Evolutionary conservation across 2,888 invertebrate genomes (phyloP), one percentile per base, ranked within the genome.

Genomic region (Andrena flavipes): DNA sequence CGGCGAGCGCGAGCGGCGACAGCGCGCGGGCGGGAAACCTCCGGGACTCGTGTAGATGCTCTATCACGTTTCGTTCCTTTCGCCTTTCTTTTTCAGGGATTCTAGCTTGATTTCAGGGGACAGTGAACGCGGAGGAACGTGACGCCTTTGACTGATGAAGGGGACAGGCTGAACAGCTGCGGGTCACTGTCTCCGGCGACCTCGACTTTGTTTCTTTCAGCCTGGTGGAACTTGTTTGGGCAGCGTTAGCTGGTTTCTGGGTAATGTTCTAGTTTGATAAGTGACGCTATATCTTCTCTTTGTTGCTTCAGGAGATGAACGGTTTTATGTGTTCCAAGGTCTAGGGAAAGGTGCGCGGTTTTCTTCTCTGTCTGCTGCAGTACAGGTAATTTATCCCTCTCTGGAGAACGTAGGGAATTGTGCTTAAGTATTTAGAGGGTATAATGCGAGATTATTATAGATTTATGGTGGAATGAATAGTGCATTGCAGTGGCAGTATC

Each of bases 1-100:
- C 29, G 23, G 23, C 26, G 54, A 33, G 51, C 13, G 23, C 35
- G 42, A 42, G 20, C 42, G 63, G 67, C 49, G 54, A 26, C 62
- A 63, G 20, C 63, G 51, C 63, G 51, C 23, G 16, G 77, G 69
- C 76, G 79, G 79, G 69, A 80, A 76, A 64, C 54, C 56, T 26
- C 60, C 35, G 35, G 30, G 30, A 56, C 23, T 54, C 16, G 6
- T 29, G 16, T 23, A 2, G 6, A 29, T 7, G 8, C 13, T 26
- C 6, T 2, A 8, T 16, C 33, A 23, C 20, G 0, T 10, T 6
- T 23, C 42, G 4, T 16, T 42, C 13, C 13, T 42, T 42, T 42
- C 29, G 20, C 0, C 29, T 29, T 29, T 23, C 2, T 54, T 23
- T n/a, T 8, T 20, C 13, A 23, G 20, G 16, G 8, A 60, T 49